Conservation (phyloP, 2,113 vertebrate genomes). For the Desmodus rotundus region DNA sequence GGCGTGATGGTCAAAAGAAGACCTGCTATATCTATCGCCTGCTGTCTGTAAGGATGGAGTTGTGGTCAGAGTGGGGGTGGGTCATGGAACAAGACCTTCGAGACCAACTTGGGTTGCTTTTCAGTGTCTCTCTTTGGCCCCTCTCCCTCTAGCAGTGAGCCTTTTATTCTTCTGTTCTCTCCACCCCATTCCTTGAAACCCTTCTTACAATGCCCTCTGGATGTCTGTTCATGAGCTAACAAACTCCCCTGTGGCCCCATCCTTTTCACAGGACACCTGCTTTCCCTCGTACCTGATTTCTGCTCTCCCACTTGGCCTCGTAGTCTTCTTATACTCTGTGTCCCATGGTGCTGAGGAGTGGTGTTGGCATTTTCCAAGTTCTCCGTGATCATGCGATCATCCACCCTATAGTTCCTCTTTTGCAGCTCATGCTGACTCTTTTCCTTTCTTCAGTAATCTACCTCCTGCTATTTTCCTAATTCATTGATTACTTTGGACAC, state of each 20-base stretch:
- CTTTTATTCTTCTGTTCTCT: not conserved
- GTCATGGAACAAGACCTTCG: not conserved
- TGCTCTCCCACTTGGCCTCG: not conserved
- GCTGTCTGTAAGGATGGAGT: constrained; percentile 87
- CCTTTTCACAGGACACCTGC: not conserved
- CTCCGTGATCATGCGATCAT: not conserved
- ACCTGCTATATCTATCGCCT: constrained; percentile 96
- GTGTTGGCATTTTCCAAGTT: not conserved
- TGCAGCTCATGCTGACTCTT: not conserved
- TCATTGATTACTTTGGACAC: not conserved
- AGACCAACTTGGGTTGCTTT: not conserved
- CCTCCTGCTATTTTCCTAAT: not conserved
- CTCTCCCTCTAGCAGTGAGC: constrained; percentile 2
- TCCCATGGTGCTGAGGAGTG: not conserved
- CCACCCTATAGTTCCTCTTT: not conserved
- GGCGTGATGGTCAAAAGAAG: constrained; percentile 97
- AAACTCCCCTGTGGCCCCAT: not conserved
- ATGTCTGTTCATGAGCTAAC: not conserved
- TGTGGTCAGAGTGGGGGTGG: not conserved
- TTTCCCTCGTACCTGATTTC: constrained; percentile 19
- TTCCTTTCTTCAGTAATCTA: not conserved
- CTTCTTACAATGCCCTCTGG: not conserved
- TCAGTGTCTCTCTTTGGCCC: not conserved
- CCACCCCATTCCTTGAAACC: not conserved
- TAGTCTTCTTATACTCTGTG: not conserved